Conservation (phyloP, 2,888 invertebrate species). For the Megaustenia siamemsis region DNA sequence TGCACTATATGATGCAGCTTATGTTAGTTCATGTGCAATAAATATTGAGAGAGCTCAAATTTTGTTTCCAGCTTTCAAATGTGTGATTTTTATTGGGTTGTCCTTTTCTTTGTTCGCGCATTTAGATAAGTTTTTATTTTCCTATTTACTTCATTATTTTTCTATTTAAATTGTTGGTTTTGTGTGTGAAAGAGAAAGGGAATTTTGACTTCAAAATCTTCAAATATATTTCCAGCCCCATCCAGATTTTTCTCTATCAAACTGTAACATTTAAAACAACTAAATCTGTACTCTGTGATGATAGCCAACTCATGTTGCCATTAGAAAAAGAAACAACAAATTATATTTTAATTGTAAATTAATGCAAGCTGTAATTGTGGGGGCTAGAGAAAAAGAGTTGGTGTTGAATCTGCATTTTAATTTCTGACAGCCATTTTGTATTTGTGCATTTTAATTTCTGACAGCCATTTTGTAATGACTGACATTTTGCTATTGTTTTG, state of each 20-base stretch:
- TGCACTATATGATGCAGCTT: background rate
- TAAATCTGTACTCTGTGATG: background rate
- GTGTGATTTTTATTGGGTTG: background rate
- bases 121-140: background rate
- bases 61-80: background rate
- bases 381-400: too few species aligned
- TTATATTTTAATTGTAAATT: too few species aligned
- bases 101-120: background rate
- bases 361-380: too few species aligned
- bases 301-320: background rate
- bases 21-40: conserved; percentile 23
- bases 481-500: too few species aligned
- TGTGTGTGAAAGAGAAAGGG: too few species aligned
- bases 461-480: too few species aligned
- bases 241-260: background rate
- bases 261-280: background rate
- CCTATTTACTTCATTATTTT: background rate
- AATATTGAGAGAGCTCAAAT: background rate
- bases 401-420: too few species aligned
- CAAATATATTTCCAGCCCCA: background rate
- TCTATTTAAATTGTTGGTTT: background rate
- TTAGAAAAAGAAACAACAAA: too few species aligned
- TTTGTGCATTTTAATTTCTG: too few species aligned
- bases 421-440: too few species aligned
- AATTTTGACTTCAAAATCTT: too few species aligned